Evolutionary conservation across 1,140 invertebrate genomes (phyloP), one percentile per base, ranked within the genome.

Genomic region (Micrasema minimum): DNA sequence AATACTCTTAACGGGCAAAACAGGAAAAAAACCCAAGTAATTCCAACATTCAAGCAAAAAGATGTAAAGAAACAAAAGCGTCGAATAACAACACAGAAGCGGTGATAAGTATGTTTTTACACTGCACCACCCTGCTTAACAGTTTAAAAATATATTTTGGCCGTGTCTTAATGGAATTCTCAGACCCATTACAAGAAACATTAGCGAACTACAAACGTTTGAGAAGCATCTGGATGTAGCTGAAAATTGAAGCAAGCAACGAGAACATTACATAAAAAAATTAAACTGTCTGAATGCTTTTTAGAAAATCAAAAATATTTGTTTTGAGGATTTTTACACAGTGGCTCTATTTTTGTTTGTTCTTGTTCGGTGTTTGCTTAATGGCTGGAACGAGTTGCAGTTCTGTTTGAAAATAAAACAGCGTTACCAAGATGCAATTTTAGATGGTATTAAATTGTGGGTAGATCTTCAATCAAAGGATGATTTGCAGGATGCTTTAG

Each of bases 341-440:
- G 1, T 23, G 1, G 1, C 37, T 37, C 2, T 1, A 57, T 35
- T 57, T 45, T 57, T 57, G 18, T 57, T 9, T 35, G 14, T 12
- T 9, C 12, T 18, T 51, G 20, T 51, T 18, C 18, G 20, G 26
- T 23, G 11, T 51, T 51, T 51, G 50, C 26, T 51, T 18, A 51
- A 51, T 22, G 2, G 7, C 50, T 9, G 20, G 18, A 22, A 14
- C n/a, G n/a, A n/a, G n/a, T n/a, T n/a, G n/a, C n/a, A n/a, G n/a
- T n/a, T n/a, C n/a, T n/a, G n/a, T n/a, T n/a, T n/a, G n/a, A n/a
- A n/a, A n/a, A n/a, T n/a, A n/a, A n/a, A n/a, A n/a, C n/a, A n/a
- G n/a, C n/a, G n/a, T n/a, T n/a, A n/a, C n/a, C n/a, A 11, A 57
- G 53, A 57, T 57, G 53, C 53, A 57, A 57, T 57, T 57, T 31